These are phyloP conservation scores for Enhydra lutris DNA, from an alignment of 2,113 vertebrate species.

Conservation along the genomic window DNA sequence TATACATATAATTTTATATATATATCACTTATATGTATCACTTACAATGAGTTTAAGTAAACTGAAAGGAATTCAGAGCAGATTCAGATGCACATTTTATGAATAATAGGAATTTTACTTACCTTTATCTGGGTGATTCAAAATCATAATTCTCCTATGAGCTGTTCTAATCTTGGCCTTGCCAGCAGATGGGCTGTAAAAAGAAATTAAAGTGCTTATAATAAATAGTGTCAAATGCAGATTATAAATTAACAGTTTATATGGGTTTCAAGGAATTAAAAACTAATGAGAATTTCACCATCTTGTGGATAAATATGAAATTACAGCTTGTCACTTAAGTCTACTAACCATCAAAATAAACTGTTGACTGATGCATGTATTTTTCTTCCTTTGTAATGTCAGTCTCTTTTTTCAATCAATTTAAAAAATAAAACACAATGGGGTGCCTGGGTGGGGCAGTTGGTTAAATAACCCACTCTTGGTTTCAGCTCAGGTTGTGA, in stretches of 20 bases:
- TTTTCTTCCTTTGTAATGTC: slow-evolving; percentile 34
- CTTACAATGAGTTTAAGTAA: slow-evolving; percentile 27
- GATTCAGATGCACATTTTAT: slow-evolving; percentile 28
- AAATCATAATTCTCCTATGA: slow-evolving; percentile 93
- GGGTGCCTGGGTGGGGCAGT: not conserved
- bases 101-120: slow-evolving; percentile 57
- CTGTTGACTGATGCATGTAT: not conserved
- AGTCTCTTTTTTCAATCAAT: not conserved
- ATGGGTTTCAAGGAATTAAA: slow-evolving; percentile 76
- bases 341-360: slow-evolving; percentile 42
- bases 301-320: slow-evolving; percentile 84
- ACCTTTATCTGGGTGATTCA: slow-evolving; percentile 99
- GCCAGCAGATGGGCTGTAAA: slow-evolving; percentile 87
- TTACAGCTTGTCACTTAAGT: slow-evolving; percentile 70
- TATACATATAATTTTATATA: too few relatives aligned
- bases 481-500: not conserved
- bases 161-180: slow-evolving; percentile 91
- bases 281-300: slow-evolving; percentile 86
- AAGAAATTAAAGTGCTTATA: slow-evolving; percentile 76
- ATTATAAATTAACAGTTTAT: slow-evolving; percentile 78
- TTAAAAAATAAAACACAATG: not conserved
- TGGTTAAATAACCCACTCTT: not conserved
- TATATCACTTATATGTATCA: not conserved
- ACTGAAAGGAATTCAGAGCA: slow-evolving; percentile 15
- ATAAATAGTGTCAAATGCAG: slow-evolving; percentile 64